Evolutionary conservation across 2,113 vertebrate genomes (phyloP), one percentile per base, ranked within the genome.

Genomic region (Laticauda colubrina): DNA sequence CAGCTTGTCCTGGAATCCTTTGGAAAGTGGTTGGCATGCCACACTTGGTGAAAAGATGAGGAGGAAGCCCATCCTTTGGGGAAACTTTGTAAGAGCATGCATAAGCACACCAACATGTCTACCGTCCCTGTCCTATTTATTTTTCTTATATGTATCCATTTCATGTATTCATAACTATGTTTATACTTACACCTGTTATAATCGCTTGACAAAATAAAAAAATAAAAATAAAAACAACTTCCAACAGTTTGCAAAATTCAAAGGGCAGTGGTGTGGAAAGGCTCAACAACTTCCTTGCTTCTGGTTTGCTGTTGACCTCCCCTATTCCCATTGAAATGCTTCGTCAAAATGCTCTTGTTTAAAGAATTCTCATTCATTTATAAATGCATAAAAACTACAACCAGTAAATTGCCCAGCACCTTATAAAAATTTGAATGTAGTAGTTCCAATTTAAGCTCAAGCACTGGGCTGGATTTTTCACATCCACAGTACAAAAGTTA

Each of bases 381-480:
- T 51, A 69, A 88, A 81, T 39, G 39, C 69, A 81, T 75, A 34
- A 75, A 75, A 12, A 56, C 64, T 48, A 26, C 91, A 56, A 81
- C 81, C 45, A 56, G 64, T 43, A 59, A 85, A 75, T 21, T 4
- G 81, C 8, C 59, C 4, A 43, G 91, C 90, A 94, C 89, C 48
- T 93, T 53, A 39, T 92, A 94, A 95, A 93, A 95, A 90, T 92
- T 90, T 29, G 45, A 89, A 93, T 20, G 57, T 59, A 87, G 75
- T 57, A 54, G 21, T 55, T 91, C 56, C 94, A 21, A 5, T 92
- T 96, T 96, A 92, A 88, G 85, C 93, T 85, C 91, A 93, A 88
- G 81, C 53, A 90, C 12, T 87, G 7, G 54, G 81, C 94, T 90
- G 48, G 14, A 53, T 94, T 96, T 94, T 95, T 94, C 56, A 95